Evolutionary conservation across 1,140 invertebrate species (phyloP), one percentile per base, ranked within the genome.

Genomic region (Orussus abietinus): DNA sequence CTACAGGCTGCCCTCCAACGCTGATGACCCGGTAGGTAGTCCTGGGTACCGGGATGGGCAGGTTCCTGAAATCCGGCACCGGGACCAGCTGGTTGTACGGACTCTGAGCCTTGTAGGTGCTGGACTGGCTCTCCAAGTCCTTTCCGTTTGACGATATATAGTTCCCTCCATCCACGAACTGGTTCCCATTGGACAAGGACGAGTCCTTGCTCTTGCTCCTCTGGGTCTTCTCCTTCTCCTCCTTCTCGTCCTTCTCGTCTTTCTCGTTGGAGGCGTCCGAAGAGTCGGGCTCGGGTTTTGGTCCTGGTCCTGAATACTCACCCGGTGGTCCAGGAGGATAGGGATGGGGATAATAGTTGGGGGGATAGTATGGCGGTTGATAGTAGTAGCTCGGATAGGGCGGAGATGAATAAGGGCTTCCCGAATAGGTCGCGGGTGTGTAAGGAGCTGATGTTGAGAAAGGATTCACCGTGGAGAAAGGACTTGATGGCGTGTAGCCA

Each of bases 131-230:
- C 6, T 69, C 66, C 6, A 68, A 42, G 35, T 72, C 69, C 9
- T 57, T 65, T 0, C 51, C 31, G n/a, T 32, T 59, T 0, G 44
- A 46, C 1, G 63, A 59, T n/a, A 72, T 48, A 18, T 58, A 69
- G 22, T 72, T 73, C 3, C 18, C 54, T 0, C 57, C 65, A 19
- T 73, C 67, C 3, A 63, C 43, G 26, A 58, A 69, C 7, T 63
- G 54, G 4, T 35, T 45, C 1, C 50, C 51, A 4, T 46, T 41
- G 0, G 38, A 22, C 2, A 56, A 55, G 3, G 36, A 21, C 3
- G 42, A 47, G 5, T 51, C 45, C 17, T 33, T 50, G 12, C 18
- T 18, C 20, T 35, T 41, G 4, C 39, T 34, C 1, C 38, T 37
- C 5, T n/a, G 50, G 47, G 10, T 53, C 51, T 10, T 28, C n/a